Conservation (phyloP, 2,888 invertebrate genomes). For the Artemia sinica region DNA sequence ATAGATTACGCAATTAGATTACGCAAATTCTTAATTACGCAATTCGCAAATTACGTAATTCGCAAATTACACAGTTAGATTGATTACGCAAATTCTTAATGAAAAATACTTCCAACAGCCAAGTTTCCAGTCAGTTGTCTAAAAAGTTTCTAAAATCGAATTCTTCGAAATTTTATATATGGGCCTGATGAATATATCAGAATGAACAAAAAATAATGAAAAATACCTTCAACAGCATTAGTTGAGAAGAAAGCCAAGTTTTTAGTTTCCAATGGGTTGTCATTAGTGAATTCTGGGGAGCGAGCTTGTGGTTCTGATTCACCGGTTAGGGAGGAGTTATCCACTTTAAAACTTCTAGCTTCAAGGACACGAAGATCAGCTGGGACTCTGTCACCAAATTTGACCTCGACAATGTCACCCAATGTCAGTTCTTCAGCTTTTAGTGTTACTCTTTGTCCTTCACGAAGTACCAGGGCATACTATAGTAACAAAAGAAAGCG, state of each 20-base stretch:
- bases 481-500: conserved; percentile 31
- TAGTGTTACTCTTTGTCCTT: conserved; percentile 78
- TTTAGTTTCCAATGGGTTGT: conserved; percentile 43
- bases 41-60: too few species aligned
- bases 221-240: conserved; percentile 51
- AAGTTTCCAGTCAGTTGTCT: too few species aligned
- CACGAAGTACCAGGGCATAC: conserved; percentile 82
- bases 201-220: too few species aligned
- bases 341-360: conserved; percentile 41
- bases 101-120: too few species aligned
- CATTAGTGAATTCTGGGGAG: conserved; percentile 34
- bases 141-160: too few species aligned
- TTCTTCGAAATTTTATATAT: too few species aligned
- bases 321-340: conserved; percentile 50
- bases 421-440: conserved; percentile 86
- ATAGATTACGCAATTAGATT: too few species aligned
- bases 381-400: conserved; percentile 41
- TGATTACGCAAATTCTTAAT: too few species aligned
- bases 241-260: conserved; percentile 67
- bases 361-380: conserved; percentile 41
- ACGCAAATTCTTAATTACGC: too few species aligned
- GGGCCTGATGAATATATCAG: too few species aligned
- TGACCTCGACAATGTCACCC: conserved; percentile 41
- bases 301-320: conserved; percentile 46
- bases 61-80: too few species aligned